Evolutionary conservation across 64 coral and sea anemone species (phyloP).

Genomic region (Montipora cactus): DNA sequence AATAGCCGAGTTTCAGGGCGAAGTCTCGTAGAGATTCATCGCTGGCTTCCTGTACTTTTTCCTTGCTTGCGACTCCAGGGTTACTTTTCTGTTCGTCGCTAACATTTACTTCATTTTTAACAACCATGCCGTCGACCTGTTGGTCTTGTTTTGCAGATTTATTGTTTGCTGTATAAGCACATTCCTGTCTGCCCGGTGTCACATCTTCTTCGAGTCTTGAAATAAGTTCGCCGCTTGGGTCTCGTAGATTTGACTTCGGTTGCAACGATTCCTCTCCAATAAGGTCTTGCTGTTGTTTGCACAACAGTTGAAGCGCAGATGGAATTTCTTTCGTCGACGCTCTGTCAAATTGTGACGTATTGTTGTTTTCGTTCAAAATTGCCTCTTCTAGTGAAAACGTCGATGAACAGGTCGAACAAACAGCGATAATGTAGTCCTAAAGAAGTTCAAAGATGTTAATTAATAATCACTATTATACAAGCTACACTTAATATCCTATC

Average conservation of each 20-base stretch:
- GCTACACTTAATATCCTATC: neutral
- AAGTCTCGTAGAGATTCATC: slow-evolving; percentile 73
- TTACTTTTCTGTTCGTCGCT: neutral
- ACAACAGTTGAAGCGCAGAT: slow-evolving; percentile 2
- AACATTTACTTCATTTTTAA: neutral
- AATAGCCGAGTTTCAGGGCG: slow-evolving; percentile 79
- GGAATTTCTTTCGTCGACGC: slow-evolving; percentile 5
- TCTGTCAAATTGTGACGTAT: slow-evolving; percentile 20
- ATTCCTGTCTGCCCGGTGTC: neutral
- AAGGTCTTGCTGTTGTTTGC: neutral
- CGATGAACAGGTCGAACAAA: slow-evolving; percentile 4
- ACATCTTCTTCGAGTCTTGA: slow-evolving; percentile 11
- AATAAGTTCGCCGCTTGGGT: neutral
- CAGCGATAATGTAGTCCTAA: slow-evolving; percentile 27
- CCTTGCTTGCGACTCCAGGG: neutral
- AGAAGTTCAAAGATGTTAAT: neutral
- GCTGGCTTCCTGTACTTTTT: neutral
- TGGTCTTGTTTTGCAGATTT: neutral
- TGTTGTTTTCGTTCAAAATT: slow-evolving; percentile 46
- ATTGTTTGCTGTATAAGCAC: slow-evolving; percentile 10
- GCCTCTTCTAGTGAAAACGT: slow-evolving; percentile 1
- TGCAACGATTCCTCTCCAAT: neutral
- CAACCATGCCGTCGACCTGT: neutral
- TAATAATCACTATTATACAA: neutral
- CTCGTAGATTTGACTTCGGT: neutral